A percentile compares a stretch with the other conserved stretches of the same genome.
phyloP scores from a whole-genome alignment of 2,113 vertebrate species.

The Takifugu flavidus region DNA sequence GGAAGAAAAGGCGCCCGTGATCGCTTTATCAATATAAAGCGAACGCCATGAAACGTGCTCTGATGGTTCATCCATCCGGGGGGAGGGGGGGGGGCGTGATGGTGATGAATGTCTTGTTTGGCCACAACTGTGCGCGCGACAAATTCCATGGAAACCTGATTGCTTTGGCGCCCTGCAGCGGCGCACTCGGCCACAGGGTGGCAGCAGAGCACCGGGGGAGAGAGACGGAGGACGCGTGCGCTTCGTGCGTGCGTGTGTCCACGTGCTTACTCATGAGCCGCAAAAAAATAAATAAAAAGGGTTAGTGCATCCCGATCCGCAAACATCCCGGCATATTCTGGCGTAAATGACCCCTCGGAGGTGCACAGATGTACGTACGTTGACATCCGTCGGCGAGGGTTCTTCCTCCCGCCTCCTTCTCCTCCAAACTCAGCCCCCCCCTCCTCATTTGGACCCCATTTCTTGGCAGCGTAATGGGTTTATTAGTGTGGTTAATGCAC shows the following conservation, averaged over 20 bases:
- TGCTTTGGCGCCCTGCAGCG: conserved; percentile 4
- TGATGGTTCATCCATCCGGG: conserved; percentile 64
- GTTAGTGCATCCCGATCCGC: too few species aligned
- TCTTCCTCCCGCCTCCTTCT: conserved; percentile 31
- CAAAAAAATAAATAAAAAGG: conserved; percentile 9
- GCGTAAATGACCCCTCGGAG: too few species aligned
- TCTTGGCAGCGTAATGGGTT: conserved; percentile 57
- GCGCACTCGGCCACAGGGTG: conserved; percentile 49
- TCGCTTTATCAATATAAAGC: conserved; percentile 68
- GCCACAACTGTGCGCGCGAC: conserved; percentile 24
- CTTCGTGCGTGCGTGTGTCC: too few species aligned
- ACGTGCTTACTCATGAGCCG: too few species aligned
- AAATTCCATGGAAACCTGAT: conserved; percentile 10
- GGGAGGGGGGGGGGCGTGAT: conserved; percentile 28
- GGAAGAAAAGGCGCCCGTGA: conserved; percentile 53
- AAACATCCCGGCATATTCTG: too few species aligned
- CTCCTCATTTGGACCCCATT: conserved; percentile 54
- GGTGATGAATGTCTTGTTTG: conserved; percentile 63
- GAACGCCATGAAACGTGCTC: conserved; percentile 54
- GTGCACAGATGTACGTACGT: too few species aligned
- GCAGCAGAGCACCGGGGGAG: conserved; percentile 53
- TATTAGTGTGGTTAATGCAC: conserved; percentile 69
- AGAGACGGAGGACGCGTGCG: neutral
- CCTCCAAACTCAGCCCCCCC: conserved; percentile 32
- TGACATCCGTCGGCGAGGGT: conserved; percentile 8